Percentiles rank a stretch among this genome's conserved stretches.
phyloP scores from a whole-genome alignment of 2,888 invertebrate species.

The Bombyx huttoni region DNA sequence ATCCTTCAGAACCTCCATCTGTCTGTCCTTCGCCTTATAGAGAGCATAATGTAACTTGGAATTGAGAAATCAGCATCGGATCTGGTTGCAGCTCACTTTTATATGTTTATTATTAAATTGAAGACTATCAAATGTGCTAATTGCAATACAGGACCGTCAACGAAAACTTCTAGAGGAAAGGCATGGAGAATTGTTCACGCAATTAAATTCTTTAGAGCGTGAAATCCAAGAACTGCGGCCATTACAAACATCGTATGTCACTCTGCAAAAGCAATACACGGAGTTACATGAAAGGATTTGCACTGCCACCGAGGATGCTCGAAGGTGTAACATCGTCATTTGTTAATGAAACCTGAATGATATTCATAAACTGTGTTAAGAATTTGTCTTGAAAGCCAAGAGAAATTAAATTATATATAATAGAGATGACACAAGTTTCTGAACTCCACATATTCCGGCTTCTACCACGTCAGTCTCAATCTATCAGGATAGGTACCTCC shows the following conservation, averaged over 20 bases:
- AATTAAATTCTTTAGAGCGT: conserved; percentile 29
- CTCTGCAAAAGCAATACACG: conserved; percentile 38
- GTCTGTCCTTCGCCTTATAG: too few relatives aligned
- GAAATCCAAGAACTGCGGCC: conserved; percentile 44
- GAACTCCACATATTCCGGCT: too few relatives aligned
- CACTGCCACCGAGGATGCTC: conserved; percentile 37
- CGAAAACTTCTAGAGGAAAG: conserved; percentile 42
- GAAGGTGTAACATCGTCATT: conserved; percentile 21
- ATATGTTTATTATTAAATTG: too few relatives aligned
- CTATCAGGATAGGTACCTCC: too few relatives aligned
- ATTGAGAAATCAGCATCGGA: too few relatives aligned
- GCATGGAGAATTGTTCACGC: conserved; percentile 32
- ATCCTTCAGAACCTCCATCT: too few relatives aligned
- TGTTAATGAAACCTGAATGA: neutral
- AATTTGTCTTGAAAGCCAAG: too few relatives aligned
- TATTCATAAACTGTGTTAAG: neutral
- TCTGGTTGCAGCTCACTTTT: too few relatives aligned
- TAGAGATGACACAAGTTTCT: too few relatives aligned
- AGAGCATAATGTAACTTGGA: too few relatives aligned
- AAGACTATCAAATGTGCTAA: neutral
- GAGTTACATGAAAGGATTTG: conserved; percentile 42
- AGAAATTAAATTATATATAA: too few relatives aligned
- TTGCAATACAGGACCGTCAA: conserved; percentile 39
- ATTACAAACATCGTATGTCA: conserved; percentile 27
- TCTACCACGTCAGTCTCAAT: too few relatives aligned